Percentiles rank a stretch among this genome's conserved stretches.
phyloP scores from a whole-genome alignment of 2,113 vertebrate genomes.

The Micromys minutus region DNA sequence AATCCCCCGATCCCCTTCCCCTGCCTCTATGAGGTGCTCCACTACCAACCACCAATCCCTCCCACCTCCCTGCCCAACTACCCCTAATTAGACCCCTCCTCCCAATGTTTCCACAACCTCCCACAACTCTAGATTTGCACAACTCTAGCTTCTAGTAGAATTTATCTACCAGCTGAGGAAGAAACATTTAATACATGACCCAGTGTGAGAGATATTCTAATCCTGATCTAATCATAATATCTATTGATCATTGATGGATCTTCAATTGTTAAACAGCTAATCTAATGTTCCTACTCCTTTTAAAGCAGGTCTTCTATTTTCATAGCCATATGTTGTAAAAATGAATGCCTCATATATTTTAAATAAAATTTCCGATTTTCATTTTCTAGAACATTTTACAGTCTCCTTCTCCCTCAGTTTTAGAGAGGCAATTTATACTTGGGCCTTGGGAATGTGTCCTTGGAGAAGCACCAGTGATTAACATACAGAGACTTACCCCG shows the following conservation, averaged over 20 bases:
- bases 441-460: not conserved
- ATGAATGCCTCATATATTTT: constrained; percentile 6
- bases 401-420: not conserved
- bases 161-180: not conserved
- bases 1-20: too few relatives aligned
- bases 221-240: not conserved
- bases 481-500: not conserved
- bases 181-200: not conserved
- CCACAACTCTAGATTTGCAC: too few relatives aligned
- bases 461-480: not conserved
- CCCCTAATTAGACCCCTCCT: not conserved
- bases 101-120: not conserved
- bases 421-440: constrained; percentile 44
- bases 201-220: not conserved
- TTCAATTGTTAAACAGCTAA: constrained; percentile 33
- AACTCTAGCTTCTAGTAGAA: not conserved
- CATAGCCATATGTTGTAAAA: not conserved
- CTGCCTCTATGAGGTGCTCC: too few relatives aligned
- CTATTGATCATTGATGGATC: not conserved
- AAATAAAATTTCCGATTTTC: constrained; percentile 14
- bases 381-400: constrained; percentile 47
- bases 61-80: too few relatives aligned
- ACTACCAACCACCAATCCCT: too few relatives aligned
- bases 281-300: not conserved
- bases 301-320: not conserved